These are phyloP conservation scores for Thymelicus lineola DNA, from an alignment of 2,888 invertebrate genomes.

Conservation along the genomic window DNA sequence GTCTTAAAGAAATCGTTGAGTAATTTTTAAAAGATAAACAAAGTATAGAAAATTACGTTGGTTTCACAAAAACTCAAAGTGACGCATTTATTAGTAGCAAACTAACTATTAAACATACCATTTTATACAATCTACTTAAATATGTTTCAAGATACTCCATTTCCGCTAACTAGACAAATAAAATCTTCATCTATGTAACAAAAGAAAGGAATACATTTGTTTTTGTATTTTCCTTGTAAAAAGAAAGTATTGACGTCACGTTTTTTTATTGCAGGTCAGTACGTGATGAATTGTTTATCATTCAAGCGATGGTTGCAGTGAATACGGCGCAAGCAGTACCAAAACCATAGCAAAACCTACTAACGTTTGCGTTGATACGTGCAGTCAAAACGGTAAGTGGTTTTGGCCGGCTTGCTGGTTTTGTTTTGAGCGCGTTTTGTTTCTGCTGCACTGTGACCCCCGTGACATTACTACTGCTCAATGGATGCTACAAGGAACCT, in stretches of 20 bases:
- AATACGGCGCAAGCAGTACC: conserved; percentile 53
- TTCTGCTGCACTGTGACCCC: too few species aligned
- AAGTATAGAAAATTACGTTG: too few species aligned
- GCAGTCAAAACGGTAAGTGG: conserved; percentile 44
- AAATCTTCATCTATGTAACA: background rate
- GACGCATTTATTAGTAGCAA: too few species aligned
- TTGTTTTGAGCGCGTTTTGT: conserved; percentile 73
- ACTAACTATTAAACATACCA: too few species aligned
- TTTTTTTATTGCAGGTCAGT: conserved; percentile 27
- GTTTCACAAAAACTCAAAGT: too few species aligned
- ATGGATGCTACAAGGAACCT: too few species aligned
- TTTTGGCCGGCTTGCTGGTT: conserved; percentile 41
- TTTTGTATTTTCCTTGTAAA: background rate
- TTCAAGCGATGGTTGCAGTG: conserved; percentile 62
- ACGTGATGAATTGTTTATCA: conserved; percentile 48
- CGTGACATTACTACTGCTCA: conserved; percentile 64
- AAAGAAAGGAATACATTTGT: background rate
- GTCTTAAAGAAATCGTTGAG: too few species aligned
- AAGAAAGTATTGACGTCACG: conserved; percentile 18
- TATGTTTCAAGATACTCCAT: too few species aligned
- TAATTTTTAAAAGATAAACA: too few species aligned
- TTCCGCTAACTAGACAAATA: too few species aligned
- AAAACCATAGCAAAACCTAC: conserved; percentile 55
- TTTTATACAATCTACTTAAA: too few species aligned
- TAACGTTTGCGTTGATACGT: conserved; percentile 42